Conservation (phyloP, 2,797 vertebrate genomes). For the Dendrocincla fuliginosa region DNA sequence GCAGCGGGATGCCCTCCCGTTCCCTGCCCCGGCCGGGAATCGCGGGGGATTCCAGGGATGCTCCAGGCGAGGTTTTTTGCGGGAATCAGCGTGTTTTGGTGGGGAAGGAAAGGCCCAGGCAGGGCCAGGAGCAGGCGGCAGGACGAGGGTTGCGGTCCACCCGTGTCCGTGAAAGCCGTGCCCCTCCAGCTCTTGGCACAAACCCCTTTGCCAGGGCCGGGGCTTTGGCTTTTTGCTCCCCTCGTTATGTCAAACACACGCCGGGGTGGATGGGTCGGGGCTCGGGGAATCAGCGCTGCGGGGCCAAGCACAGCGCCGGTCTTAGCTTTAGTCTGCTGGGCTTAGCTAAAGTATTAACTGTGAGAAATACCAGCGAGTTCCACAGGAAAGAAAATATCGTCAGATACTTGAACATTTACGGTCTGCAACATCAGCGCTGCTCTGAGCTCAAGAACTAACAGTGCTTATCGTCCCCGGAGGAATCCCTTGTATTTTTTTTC, state of each 20-base stretch:
- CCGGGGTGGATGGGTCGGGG: accelerated
- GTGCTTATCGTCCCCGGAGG: background rate
- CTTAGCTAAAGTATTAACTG: slow-evolving; percentile 16
- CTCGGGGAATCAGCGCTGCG: background rate
- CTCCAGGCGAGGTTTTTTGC: background rate
- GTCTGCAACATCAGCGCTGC: background rate
- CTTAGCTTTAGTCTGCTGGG: background rate
- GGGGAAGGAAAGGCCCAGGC: background rate
- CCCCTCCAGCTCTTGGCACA: accelerated
- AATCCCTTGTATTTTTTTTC: background rate
- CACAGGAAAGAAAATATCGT: slow-evolving; percentile 36
- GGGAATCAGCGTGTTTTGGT: background rate
- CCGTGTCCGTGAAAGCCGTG: accelerated
- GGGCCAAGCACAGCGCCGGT: background rate
- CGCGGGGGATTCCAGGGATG: too few relatives aligned
- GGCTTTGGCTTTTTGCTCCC: background rate
- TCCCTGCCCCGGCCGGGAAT: too few relatives aligned
- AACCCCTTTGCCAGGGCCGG: background rate
- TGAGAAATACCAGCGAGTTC: background rate
- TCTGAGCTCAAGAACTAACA: background rate
- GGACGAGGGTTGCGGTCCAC: background rate
- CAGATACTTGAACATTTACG: background rate
- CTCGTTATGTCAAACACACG: accelerated
- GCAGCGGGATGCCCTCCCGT: background rate
- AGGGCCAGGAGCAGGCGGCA: background rate